Percentiles rank a stretch among this genome's conserved stretches.
Evolutionary conservation across 2,113 vertebrate species (phyloP).

Genomic region (Carassius gibelio): DNA sequence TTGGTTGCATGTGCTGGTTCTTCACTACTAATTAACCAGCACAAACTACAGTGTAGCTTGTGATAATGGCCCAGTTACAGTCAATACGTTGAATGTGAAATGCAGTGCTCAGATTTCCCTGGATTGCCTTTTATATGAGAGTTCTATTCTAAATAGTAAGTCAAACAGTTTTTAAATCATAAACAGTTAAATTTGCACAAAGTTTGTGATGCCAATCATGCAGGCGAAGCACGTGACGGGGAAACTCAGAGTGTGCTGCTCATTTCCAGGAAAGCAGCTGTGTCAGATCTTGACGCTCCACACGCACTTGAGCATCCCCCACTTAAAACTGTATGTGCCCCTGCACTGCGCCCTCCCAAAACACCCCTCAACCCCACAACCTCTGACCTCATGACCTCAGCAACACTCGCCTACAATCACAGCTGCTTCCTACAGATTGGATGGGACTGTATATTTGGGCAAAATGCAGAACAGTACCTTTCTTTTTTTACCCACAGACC

Average conservation of each 20-base stretch:
- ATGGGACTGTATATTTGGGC: not conserved
- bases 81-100: not conserved
- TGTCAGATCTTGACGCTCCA: not conserved
- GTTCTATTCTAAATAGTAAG: not conserved
- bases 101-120: not conserved
- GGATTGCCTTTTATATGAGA: no score
- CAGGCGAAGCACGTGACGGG: not conserved
- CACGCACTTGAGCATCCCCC: constrained; percentile 31
- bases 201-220: not conserved
- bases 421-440: constrained; percentile 63
- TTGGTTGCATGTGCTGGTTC: not conserved
- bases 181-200: not conserved
- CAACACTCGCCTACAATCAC: constrained; percentile 51
- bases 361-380: constrained; percentile 39
- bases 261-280: constrained; percentile 34
- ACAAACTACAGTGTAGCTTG: not conserved
- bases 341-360: constrained; percentile 58
- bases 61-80: not conserved
- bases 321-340: constrained; percentile 49
- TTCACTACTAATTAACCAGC: not conserved
- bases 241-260: not conserved
- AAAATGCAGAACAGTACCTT: not conserved
- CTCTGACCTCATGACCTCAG: constrained; percentile 53
- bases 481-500: constrained; percentile 14
- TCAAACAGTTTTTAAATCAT: not conserved